phyloP scores from a whole-genome alignment of 2,797 vertebrate species.

The Sibirionetta formosa region DNA sequence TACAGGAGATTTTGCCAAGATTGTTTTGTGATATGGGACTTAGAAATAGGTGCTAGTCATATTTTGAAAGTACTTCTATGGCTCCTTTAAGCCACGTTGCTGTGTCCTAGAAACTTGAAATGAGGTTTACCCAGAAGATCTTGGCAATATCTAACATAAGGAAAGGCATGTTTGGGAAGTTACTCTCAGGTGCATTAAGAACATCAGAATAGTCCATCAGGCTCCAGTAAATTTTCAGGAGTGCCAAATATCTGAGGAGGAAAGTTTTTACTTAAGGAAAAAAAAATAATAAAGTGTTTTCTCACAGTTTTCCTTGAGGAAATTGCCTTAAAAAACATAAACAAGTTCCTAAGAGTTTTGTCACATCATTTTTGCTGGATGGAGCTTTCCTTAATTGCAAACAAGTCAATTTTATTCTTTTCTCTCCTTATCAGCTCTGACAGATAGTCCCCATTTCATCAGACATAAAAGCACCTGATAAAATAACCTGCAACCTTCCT shows the following conservation, averaged over 20 bases:
- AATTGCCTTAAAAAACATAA: neutral
- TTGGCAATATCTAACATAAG: constrained; percentile 52
- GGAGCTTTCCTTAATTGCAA: neutral
- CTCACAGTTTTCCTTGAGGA: neutral
- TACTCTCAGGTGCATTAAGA: constrained; percentile 64
- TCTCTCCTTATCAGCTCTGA: neutral
- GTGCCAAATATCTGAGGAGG: constrained; percentile 43
- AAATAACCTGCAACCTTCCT: neutral
- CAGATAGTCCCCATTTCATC: neutral
- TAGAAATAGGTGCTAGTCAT: constrained; percentile 36
- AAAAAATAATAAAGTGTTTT: neutral
- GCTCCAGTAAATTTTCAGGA: constrained; percentile 51
- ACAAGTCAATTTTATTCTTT: neutral
- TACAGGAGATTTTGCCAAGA: constrained; percentile 18
- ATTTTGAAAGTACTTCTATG: constrained; percentile 45
- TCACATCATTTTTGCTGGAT: neutral
- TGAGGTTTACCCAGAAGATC: constrained; percentile 55
- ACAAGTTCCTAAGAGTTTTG: neutral
- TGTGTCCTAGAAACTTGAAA: constrained; percentile 62
- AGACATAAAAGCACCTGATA: neutral
- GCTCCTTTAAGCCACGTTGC: neutral
- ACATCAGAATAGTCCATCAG: neutral
- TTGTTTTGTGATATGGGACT: neutral
- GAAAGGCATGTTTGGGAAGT: constrained; percentile 45
- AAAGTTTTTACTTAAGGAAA: neutral